phyloP scores from a whole-genome alignment of 2,888 invertebrate genomes.

The Sinotaia quadrata region DNA sequence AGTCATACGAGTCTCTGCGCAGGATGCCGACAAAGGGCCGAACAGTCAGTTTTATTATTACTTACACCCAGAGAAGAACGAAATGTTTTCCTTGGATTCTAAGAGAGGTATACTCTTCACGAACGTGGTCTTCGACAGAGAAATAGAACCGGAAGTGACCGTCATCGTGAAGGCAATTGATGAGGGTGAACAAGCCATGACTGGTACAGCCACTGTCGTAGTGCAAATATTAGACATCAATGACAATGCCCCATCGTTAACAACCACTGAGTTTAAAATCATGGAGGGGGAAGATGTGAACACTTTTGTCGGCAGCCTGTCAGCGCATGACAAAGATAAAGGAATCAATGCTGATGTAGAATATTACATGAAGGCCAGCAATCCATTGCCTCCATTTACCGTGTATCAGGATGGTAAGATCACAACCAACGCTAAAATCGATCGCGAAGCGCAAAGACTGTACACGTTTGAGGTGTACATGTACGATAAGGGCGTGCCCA shows the following conservation, averaged over 20 bases:
- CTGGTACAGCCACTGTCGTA: conserved; percentile 79
- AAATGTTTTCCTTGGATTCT: conserved; percentile 88
- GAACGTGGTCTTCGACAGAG: conserved; percentile 86
- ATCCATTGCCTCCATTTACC: conserved; percentile 82
- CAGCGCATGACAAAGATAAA: conserved; percentile 92
- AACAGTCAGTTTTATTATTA: conserved; percentile 75
- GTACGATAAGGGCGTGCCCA: conserved; percentile 79
- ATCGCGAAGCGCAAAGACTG: conserved; percentile 87
- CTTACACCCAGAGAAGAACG: conserved; percentile 77
- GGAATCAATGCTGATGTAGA: conserved; percentile 89
- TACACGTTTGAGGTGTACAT: conserved; percentile 91
- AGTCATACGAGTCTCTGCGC: conserved; percentile 76
- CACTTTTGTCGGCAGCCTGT: conserved; percentile 88
- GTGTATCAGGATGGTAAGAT: conserved; percentile 88
- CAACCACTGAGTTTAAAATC: conserved; percentile 79
- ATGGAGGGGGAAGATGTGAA: conserved; percentile 82
- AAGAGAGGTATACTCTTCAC: conserved; percentile 89
- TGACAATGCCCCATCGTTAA: conserved; percentile 62
- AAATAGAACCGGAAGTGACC: conserved; percentile 91
- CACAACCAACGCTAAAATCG: conserved; percentile 82
- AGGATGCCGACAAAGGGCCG: conserved; percentile 75
- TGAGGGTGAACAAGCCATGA: conserved; percentile 78
- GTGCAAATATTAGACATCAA: conserved; percentile 83
- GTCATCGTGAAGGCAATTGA: conserved; percentile 92
- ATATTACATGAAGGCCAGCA: conserved; percentile 76